Evolutionary conservation across 2,888 invertebrate genomes (phyloP), one percentile per base, ranked within the genome.

Genomic region (Drosophila falleni): DNA sequence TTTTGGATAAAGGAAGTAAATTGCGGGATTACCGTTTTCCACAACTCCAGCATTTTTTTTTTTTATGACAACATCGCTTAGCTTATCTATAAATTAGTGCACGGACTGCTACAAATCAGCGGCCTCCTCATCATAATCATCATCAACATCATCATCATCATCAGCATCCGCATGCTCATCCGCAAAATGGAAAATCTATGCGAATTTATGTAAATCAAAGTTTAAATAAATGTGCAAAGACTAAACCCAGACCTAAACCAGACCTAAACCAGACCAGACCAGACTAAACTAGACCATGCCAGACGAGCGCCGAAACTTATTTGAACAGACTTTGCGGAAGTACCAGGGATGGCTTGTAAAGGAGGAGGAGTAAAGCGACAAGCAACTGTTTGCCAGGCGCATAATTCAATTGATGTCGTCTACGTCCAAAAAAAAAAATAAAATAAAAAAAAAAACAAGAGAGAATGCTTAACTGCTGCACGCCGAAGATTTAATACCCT

Each of bases 171-270:
- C 42, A n/a, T 54, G 39, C 39, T 19, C 50, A 23, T 47, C 26
- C 29, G 9, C 39, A 37, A 61, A 68, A 76, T 79, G 71, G 49
- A 58, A 74, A 80, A 82, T 82, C 80, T 65, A 73, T 87, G 71
- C 69, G 75, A 78, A 78, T 84, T 84, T 76, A 82, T 76, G 88
- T 81, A 71, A 87, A 81, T 78, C 79, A 72, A 76, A 79, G 79
- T 68, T 81, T 72, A 79, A 78, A 81, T 81, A 74, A 79, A 79
- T 79, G 81, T 81, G 77, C 66, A 29, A 46, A 16, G 58, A 49
- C 58, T 16, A 53, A 15, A 33, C 37, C 31, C 55, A 50, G 37
- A 49, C 56, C 13, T 33, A 53, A 49, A 37, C 31, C 31, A 55
- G 16, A 44, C 55, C 53, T 23, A 50, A 55, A 54, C 62, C 29